Percentiles rank a stretch among this genome's conserved stretches.
phyloP scores from a whole-genome alignment of 2,113 vertebrate species.

The Pteruthius melanotis region DNA sequence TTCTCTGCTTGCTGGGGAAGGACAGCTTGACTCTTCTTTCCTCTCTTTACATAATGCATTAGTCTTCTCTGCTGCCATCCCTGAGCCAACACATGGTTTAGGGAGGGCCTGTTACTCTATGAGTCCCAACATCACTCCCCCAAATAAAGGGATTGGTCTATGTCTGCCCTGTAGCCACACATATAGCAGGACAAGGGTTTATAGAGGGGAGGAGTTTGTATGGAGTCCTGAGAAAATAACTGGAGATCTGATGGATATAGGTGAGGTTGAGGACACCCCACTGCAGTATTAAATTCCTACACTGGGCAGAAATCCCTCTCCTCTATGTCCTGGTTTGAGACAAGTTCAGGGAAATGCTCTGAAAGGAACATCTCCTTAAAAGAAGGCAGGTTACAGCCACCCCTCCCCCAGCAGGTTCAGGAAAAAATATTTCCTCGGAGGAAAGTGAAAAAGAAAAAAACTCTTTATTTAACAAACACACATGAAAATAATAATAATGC shows the following conservation, averaged over 20 bases:
- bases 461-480: no score
- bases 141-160: neutral
- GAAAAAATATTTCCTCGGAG: no score
- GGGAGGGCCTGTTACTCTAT: neutral
- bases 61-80: neutral
- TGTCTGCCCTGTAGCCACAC: neutral
- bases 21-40: neutral
- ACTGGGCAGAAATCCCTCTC: neutral
- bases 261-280: neutral
- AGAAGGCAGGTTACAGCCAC: no score
- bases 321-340: neutral
- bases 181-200: neutral
- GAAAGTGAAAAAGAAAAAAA: no score
- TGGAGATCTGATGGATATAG: neutral
- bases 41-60: neutral
- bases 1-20: neutral
- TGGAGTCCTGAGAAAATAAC: neutral
- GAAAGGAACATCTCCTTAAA: no score
- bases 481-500: no score
- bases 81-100: accelerated
- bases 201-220: neutral
- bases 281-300: neutral
- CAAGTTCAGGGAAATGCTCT: no score
- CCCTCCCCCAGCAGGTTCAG: no score
- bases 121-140: neutral